Evolutionary conservation across 2,888 invertebrate genomes (phyloP), one percentile per base, ranked within the genome.

Genomic region (Drosophila atroscutellata): DNA sequence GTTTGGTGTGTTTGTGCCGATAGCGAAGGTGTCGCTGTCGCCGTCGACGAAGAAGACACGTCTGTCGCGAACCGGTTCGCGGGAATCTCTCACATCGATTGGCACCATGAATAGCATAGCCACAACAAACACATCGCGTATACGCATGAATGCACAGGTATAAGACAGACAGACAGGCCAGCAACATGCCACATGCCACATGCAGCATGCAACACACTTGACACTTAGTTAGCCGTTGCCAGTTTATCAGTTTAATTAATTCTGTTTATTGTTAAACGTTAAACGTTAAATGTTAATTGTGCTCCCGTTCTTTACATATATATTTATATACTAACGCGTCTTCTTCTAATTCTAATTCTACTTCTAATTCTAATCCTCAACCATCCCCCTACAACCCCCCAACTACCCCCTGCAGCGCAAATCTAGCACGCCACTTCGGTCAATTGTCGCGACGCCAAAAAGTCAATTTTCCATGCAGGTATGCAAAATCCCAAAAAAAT

Each of bases 1-100:
- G 91, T 97, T 96, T 93, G 99, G 99, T 2, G 94, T 99, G 72
- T 99, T 99, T 94, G 98, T 98, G 30, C 98, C 99, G 2, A 94
- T 97, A 66, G 95, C 96, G 90, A 99, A 99, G 94, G 97, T 99
- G 77, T 96, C 96, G 85, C 95, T 96, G 75, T 97, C 97, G 51
- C 98, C 97, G 36, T 96, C 96, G 59, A 95, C 95, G 58, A 94
- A 94, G 79, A 95, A 95, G 86, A 94, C 94, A 61, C 94, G 95
- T 39, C 94, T 96, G 72, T 96, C 96, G 84, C 94, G 96, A 79
- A 94, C 95, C 63, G 96, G 97, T 88, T 98, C 98, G 15, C 95
- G 97, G 87, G 98, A 98, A 92, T 98, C 98, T 50, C 94, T 98
- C 90, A 95, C 96, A 52, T 94, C 95, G 77, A 93, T 95, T 80